These are phyloP conservation scores for Pycnonotus jocosus DNA, from an alignment of 2,113 vertebrate species.

Conservation along the genomic window DNA sequence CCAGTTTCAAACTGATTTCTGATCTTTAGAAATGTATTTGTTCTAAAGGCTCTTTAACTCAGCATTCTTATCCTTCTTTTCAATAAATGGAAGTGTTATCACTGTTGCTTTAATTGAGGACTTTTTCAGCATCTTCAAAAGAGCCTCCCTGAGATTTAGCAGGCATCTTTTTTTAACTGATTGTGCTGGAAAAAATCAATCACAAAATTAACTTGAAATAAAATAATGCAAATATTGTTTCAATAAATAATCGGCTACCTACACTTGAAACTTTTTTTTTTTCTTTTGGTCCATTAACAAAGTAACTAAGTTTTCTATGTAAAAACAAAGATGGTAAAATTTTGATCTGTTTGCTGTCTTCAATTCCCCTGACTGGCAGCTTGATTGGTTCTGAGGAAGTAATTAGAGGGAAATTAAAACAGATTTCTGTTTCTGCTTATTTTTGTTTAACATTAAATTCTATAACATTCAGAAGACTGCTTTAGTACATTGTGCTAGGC, in stretches of 20 bases:
- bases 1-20: not conserved
- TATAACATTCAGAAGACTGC: not conserved
- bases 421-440: conserved; percentile 20
- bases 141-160: not conserved
- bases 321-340: not conserved
- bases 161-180: not conserved
- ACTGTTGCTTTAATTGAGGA: not conserved
- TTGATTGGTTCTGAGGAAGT: not conserved
- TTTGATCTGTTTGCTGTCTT: not conserved
- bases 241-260: not conserved
- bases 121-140: not conserved
- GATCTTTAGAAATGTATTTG: not conserved
- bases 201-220: not conserved
- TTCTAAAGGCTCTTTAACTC: not conserved
- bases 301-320: not conserved
- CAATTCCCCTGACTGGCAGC: not conserved
- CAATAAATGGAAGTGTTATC: not conserved
- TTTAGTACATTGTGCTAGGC: not conserved
- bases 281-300: not conserved
- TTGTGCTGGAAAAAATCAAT: not conserved
- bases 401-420: conserved; percentile 28
- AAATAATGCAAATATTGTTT: not conserved
- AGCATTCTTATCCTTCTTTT: not conserved
- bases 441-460: conserved; percentile 37
- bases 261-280: not conserved